Evolutionary conservation across 2,113 vertebrate genomes (phyloP), one percentile per base, ranked within the genome.

Genomic region (Neodontobutis hainanensis): DNA sequence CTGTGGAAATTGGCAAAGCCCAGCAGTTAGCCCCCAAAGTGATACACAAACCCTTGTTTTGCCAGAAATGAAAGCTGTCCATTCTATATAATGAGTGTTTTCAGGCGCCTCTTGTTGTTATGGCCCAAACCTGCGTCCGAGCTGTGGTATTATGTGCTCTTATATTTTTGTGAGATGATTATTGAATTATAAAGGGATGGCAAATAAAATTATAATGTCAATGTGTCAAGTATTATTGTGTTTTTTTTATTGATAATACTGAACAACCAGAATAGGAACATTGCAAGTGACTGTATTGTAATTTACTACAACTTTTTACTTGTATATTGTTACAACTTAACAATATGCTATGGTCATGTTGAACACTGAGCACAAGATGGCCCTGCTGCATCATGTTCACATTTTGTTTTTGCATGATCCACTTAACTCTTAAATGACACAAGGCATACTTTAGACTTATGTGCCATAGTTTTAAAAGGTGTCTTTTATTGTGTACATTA

Each of bases 141-240:
- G 77, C 73, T 75, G 65, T 77, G 65, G 68, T 83, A 84, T 89
- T 68, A 74, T 88, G 73, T 84, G 81, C 77, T 88, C 85, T 90
- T 92, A 88, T 92, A 87, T 93, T 89, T 93, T 93, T 92, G 89
- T 92, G 87, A 90, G 78, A 90, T 86, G 70, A 88, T 75, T 83
- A 87, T 89, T 90, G 70, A 88, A 87, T 73, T 85, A 86, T 83
- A 85, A 89, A 85, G 80, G 83, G 83, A 86, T 88, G 87, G 84
- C 84, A 85, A 93, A 93, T 93, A 93, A 93, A 93, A 85, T 91
- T 85, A 89, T 86, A 88, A 91, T 92, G 92, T 93, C 68, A 63
- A 70, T 2, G 61, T 83, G 75, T 85, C 10, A 82, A 77, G 83
- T 85, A 6, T 61, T 85, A 87, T 35, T 48, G 8, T 8, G 48